phyloP scores from a whole-genome alignment of 2,113 vertebrate genomes.

The Seriola aureovittata region DNA sequence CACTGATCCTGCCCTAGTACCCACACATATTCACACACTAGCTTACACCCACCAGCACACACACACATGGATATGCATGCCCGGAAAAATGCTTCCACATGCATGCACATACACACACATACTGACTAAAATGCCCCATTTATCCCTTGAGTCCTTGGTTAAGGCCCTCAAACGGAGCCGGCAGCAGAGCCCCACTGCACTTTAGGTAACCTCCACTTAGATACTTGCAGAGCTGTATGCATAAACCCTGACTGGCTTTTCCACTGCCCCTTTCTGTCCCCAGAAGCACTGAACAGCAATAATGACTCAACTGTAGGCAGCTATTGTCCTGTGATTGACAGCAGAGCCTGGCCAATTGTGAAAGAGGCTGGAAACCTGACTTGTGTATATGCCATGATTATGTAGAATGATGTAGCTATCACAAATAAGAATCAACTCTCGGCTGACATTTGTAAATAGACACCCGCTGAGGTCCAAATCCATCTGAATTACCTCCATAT shows the following conservation, averaged over 20 bases:
- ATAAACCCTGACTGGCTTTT: conserved; percentile 47
- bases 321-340: conserved; percentile 23
- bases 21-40: conserved; percentile 12
- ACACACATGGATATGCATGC: conserved; percentile 10
- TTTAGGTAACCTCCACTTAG: conserved; percentile 68
- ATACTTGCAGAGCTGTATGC: conserved; percentile 37
- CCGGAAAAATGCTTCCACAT: conserved; percentile 25
- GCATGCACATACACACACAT: conserved; percentile 24
- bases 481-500: conserved; percentile 32
- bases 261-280: conserved; percentile 29
- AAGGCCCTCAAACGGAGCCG: conserved; percentile 68
- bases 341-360: conserved; percentile 12
- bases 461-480: conserved; percentile 6
- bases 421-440: conserved; percentile 18
- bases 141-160: conserved; percentile 62
- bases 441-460: conserved; percentile 25
- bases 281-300: conserved; percentile 17
- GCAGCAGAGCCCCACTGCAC: conserved; percentile 71
- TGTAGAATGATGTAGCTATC: conserved; percentile 13
- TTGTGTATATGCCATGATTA: conserved; percentile 8
- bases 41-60: conserved; percentile 11
- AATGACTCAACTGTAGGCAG: conserved; percentile 1
- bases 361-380: background rate
- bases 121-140: conserved; percentile 47
- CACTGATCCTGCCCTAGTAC: conserved; percentile 69